Base-by-base conservation (phyloP, 2,888 invertebrate species). In the Nephrotoma guestfalica region DNA sequence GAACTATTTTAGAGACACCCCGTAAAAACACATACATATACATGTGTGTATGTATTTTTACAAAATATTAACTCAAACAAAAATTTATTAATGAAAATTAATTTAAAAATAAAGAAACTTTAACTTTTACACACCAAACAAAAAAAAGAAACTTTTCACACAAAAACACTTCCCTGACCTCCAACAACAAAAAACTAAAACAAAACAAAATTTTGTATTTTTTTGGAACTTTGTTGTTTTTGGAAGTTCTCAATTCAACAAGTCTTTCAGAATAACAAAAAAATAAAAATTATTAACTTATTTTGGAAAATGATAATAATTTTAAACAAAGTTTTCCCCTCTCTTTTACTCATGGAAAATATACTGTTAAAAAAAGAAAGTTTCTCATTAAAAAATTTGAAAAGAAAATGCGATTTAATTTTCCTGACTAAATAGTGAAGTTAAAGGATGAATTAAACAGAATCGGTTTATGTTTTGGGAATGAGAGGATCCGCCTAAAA, bases 41-140 rank as follows among this genome's bases (percentile, higher is more conserved):
- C 30, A 15, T 2, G 30, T 71, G 11, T 71, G 87, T 87, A 87
- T 88, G 88, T 47, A 13, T 47, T 9, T 47, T 71, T 71, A 71
- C 71, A 71, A 71, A 71, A 71, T 71, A 88, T 88, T 88, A 88
- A 88, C 88, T 87, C 87, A 87, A 88, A 88, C 87, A 87, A 87
- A 88, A 88, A 87, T 88, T 88, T 71, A 71, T 71, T 71, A 71
- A 71, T 71, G 71, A 71, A 71, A 71, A 71, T 71, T 71, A 71
- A 71, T 71, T 71, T 71, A 71, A 71, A 71, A 30, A 71, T 71
- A 71, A 71, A 30, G 71, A 71, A 71, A 71, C 71, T 71, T 71
- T 71, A 71, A 71, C 71, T 71, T 71, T 71, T 71, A 71, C 71
- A 71, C 71, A 71, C 71, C 71, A 71, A 71, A 71, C 71, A 71